These are phyloP conservation scores for Psittacara wagleri DNA, from an alignment of 2,113 vertebrate species.

Conservation along the genomic window DNA sequence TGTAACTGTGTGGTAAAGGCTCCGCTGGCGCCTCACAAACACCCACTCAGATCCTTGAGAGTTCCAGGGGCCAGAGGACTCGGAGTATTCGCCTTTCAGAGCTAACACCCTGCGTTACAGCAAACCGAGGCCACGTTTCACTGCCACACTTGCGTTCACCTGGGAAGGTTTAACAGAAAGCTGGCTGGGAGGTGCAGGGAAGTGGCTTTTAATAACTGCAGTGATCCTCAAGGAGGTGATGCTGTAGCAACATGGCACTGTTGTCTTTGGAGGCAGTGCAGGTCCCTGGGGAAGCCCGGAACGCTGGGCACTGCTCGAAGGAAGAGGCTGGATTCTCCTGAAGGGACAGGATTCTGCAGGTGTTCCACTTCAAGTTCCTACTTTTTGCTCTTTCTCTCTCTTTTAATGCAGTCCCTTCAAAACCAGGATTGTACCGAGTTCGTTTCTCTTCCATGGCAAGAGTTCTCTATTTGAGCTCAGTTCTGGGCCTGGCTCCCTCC, in stretches of 20 bases:
- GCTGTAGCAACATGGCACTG: background rate
- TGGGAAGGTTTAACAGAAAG: background rate
- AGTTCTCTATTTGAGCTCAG: background rate
- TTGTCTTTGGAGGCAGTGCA: background rate
- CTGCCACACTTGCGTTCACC: background rate
- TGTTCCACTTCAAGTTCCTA: background rate
- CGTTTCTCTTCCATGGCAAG: background rate
- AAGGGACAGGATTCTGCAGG: background rate
- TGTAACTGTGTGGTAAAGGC: background rate
- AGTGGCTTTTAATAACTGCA: background rate
- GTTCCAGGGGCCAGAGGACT: background rate
- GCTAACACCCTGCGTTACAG: background rate
- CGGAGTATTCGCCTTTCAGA: background rate
- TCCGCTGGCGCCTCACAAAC: background rate
- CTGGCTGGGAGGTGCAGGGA: background rate
- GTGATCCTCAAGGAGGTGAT: background rate
- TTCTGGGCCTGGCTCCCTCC: background rate
- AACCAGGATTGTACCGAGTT: background rate
- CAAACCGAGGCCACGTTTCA: background rate
- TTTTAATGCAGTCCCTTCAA: background rate
- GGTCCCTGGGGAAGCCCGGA: background rate
- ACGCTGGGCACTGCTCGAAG: background rate
- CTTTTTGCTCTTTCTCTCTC: background rate
- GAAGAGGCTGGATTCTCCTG: fast-evolving
- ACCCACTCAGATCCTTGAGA: background rate